Evolutionary conservation across 2,113 vertebrate genomes (phyloP).

Genomic region (Tupaia chinensis): DNA sequence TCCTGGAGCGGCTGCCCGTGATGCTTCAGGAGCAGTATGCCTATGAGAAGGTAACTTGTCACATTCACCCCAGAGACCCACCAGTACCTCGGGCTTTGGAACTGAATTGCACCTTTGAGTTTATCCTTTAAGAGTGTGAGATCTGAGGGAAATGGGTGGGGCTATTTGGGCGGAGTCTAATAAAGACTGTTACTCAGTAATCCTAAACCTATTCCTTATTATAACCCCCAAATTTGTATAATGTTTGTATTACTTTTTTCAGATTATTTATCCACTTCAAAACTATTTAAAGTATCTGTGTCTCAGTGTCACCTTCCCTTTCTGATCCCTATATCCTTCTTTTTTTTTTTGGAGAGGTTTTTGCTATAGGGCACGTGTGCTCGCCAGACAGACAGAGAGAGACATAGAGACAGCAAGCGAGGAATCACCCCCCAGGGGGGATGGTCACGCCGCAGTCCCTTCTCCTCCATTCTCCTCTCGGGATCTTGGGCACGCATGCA

Average conservation of each 20-base stretch:
- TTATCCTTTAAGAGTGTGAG: not conserved
- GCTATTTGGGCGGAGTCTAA: constrained; percentile 5
- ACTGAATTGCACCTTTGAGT: constrained; percentile 26
- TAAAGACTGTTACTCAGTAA: constrained; percentile 21
- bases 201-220: constrained; percentile 21
- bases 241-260: not conserved
- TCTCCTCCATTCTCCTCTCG: too few species aligned
- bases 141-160: not conserved
- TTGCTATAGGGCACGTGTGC: too few species aligned
- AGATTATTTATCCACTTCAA: constrained; percentile 19
- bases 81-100: not conserved
- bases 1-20: constrained; percentile 95
- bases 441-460: too few species aligned
- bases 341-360: too few species aligned
- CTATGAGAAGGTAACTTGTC: constrained; percentile 94
- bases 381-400: too few species aligned
- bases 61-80: not conserved
- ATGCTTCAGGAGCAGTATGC: constrained; percentile 99
- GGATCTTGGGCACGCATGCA: too few species aligned
- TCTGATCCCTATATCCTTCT: not conserved
- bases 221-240: not conserved
- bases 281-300: not conserved
- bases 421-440: too few species aligned
- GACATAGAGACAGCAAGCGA: too few species aligned
- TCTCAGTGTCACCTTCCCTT: not conserved